Evolutionary conservation across 2,113 vertebrate genomes (phyloP), one percentile per base, ranked within the genome.

Genomic region (Pleuronectes platessa): DNA sequence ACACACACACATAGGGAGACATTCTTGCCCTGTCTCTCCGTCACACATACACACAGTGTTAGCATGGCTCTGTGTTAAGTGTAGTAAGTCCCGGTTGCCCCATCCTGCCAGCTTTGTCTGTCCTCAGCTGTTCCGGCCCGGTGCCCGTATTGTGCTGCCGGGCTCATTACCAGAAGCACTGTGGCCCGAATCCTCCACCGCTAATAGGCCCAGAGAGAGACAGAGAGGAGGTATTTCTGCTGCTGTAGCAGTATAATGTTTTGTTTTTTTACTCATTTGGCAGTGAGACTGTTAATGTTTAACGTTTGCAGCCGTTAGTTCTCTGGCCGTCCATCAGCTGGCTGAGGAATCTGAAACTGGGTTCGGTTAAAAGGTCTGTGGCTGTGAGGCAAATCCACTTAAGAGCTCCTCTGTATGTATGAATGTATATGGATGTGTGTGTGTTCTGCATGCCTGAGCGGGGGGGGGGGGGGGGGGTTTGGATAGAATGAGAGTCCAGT

Each of bases 81-180:
- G 83, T 92, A 89, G 93, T 91, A 88, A 88, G 89, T 90, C 90
- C 84, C 81, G 65, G 90, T 84, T 80, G 78, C 81, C 79, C 69
- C 60, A 67, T 91, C 91, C 90, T 88, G 89, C 89, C 88, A 90
- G 89, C 92, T 92, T 94, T 94, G 93, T 95, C 90, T 92, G 90
- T 88, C 82, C 90, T 93, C 91, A 90, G 92, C 92, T 92, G 94
- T 95, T 95, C 93, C 93, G 60, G 94, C 91, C 93, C 78, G 93
- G 85, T 94, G 94, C 91, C 90, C 83, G 90, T 94, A 94, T 95
- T 94, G 94, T 95, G 92, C 93, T 90, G 92, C 71, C 61, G 90
- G 91, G 89, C 93, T 95, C 93, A 94, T 95, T 94, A 94, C 91
- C 90, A 91, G 86, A 86, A 90, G 78, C 87, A 86, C 91, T 85